Evolutionary conservation across 2,888 invertebrate genomes (phyloP), one percentile per base, ranked within the genome.

Genomic region (Leucophenga maculata): DNA sequence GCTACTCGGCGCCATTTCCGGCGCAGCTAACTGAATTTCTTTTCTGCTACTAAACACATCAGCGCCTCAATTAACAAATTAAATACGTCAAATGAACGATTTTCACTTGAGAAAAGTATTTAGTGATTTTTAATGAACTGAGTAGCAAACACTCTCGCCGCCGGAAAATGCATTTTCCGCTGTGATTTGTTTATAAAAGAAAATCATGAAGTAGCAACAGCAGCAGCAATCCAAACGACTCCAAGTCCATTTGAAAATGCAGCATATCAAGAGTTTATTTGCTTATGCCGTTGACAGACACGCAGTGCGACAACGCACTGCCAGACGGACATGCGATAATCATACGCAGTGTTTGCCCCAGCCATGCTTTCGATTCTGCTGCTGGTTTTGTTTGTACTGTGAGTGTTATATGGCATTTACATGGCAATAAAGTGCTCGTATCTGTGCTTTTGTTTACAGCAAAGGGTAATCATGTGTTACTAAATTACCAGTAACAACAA

Each of bases 391-490:
- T 22, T 46, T 14, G 46, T 14, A 1, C 16, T 44, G 44, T 60
- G 32, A 18, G n/a, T 59, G 32, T 32, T 59, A 59, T 32, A 32
- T 32, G 59, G 59, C 59, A 59, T 32, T 59, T 57, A 57, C 18
- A 57, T 39, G 22, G 48, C 46, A 62, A 13, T 64, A 22, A 48
- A n/a, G 20, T 26, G 55, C 14, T 55, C 22, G 20, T 81, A 79
- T 83, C 73, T 75, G 65, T 44, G 82, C 75, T 74, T 80, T 83
- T 81, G 80, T 81, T 83, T 81, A 81, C 83, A 83, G 72, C 75
- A 75, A 74, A 81, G 76, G 78, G 82, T 83, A 81, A 81, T 81
- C 83, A 81, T 81, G 80, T 83, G 80, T 79, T 81, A 83, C 80
- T 77, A 64, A 50, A 65, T 39, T 50, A 50, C 50, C 16, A 16